Base-by-base conservation (phyloP, 1,140 invertebrate species). In the Zaprionus gabonicus region DNA sequence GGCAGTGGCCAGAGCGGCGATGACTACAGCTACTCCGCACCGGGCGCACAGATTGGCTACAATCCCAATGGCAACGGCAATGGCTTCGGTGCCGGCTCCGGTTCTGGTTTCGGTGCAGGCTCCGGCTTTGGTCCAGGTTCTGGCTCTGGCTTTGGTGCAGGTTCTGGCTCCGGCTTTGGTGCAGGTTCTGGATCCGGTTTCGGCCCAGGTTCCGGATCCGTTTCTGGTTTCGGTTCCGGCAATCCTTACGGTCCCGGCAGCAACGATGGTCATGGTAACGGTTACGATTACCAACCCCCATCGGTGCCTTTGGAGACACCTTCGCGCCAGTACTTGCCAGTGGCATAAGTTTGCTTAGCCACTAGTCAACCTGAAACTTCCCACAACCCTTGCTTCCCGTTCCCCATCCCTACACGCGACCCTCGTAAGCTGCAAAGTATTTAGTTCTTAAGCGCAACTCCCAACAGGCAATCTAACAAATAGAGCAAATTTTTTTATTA, bases 1-100 rank as follows among this genome's bases (percentile, higher is more conserved):
- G 87, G 91, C 73, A 91, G 88, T 41, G 88, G 85, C 15, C 91
- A 91, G 72, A 92, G 84, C 36, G 88, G 91, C 23, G 91, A 92
- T 36, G 91, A 92, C 41, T 92, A 90, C 49, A 92, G 85, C 71
- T 92, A 91, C 69, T 44, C 72, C 12, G 51, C 73, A 46, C 64
- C 70, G 1, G 66, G 68, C 23, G 17, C 65, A n/a, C 65, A 67
- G 55, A 2, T 49, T 3, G 64, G 58, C 2, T 34, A 51, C 55
- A 65, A 69, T 36, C 63, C 46, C 20, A 70, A 65, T 53, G 53
- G 60, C 58, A 27, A 55, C 31, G 69, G 59, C 58, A 27, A 55
- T 44, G 69, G 59, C 44, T 46, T 36, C 23, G 62, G 60, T 23
- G 3, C 28, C 15, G 59, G 41, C n/a, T 4, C 25, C 1, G 60